Conservation (phyloP, 1,140 invertebrate species). For the Pygmarrhopalites habei region DNA sequence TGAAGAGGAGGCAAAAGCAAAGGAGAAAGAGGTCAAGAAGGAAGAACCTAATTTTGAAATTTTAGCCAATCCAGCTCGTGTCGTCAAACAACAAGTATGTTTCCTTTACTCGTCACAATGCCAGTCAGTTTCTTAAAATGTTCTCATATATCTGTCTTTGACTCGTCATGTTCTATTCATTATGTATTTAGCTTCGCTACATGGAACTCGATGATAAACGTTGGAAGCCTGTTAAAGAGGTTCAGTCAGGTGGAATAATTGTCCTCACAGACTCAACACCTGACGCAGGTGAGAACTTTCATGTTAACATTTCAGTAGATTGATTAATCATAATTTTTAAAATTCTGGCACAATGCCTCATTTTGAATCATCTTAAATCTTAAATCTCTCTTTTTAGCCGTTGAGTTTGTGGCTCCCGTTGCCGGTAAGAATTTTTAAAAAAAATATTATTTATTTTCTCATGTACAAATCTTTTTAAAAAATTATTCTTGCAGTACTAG, state of each 20-base stretch:
- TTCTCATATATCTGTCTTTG: too few relatives aligned
- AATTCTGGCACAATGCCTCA: too few relatives aligned
- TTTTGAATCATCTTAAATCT: too few relatives aligned
- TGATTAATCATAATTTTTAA: too few relatives aligned
- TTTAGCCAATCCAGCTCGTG: conserved; percentile 85
- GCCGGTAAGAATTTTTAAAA: conserved; percentile 56
- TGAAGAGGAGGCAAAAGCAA: conserved; percentile 49
- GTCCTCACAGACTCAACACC: conserved; percentile 79
- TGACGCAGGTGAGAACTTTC: too few relatives aligned
- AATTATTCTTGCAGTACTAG: neutral
- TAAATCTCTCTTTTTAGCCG: too few relatives aligned
- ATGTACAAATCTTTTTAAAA: neutral
- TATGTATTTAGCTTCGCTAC: conserved; percentile 68
- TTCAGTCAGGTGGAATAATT: conserved; percentile 89
- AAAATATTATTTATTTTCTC: too few relatives aligned
- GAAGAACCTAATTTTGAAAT: conserved; percentile 80
- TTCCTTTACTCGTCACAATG: too few relatives aligned
- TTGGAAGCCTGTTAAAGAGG: conserved; percentile 82
- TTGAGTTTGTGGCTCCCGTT: conserved; percentile 87
- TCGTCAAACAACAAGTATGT: conserved; percentile 75
- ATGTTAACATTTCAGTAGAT: too few relatives aligned
- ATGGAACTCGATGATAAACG: conserved; percentile 71
- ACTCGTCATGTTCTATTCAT: too few relatives aligned
- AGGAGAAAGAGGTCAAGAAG: conserved; percentile 58
- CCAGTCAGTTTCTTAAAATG: too few relatives aligned